These are phyloP conservation scores for Ardeotis arabs DNA, from an alignment of 2,113 vertebrate genomes.

Conservation along the genomic window DNA sequence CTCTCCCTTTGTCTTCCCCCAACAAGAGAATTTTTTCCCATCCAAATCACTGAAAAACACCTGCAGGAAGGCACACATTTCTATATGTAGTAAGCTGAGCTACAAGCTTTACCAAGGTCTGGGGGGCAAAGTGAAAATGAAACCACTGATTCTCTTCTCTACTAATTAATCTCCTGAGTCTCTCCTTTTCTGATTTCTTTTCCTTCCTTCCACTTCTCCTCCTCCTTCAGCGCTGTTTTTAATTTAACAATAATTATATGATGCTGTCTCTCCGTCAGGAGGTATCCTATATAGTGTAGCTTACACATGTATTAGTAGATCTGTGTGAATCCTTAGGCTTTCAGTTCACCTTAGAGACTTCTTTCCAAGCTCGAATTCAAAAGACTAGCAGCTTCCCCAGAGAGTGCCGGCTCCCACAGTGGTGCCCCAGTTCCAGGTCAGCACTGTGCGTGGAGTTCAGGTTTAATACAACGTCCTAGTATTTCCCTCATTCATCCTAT, in stretches of 20 bases:
- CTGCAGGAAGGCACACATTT: neutral
- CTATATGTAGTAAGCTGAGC: neutral
- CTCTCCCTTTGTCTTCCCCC: neutral
- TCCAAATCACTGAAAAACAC: neutral
- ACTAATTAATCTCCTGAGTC: neutral
- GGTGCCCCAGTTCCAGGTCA: neutral
- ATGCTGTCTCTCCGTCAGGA: rapidly evolving
- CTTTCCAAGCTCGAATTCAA: neutral
- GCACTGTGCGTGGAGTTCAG: rapidly evolving
- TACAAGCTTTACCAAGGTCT: neutral
- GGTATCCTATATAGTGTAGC: neutral
- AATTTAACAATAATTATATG: neutral
- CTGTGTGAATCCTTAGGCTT: neutral
- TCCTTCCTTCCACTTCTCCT: neutral
- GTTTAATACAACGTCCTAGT: neutral
- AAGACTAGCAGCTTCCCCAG: neutral
- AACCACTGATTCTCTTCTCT: neutral
- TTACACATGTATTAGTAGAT: neutral
- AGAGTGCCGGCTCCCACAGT: neutral
- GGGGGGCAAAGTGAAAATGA: neutral
- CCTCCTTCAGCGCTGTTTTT: neutral
- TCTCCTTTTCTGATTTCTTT: neutral
- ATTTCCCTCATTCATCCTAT: neutral
- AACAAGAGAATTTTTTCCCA: neutral
- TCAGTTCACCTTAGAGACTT: neutral